phyloP scores from a whole-genome alignment of 2,888 invertebrate genomes.

The Pandemis cinnamomeana region DNA sequence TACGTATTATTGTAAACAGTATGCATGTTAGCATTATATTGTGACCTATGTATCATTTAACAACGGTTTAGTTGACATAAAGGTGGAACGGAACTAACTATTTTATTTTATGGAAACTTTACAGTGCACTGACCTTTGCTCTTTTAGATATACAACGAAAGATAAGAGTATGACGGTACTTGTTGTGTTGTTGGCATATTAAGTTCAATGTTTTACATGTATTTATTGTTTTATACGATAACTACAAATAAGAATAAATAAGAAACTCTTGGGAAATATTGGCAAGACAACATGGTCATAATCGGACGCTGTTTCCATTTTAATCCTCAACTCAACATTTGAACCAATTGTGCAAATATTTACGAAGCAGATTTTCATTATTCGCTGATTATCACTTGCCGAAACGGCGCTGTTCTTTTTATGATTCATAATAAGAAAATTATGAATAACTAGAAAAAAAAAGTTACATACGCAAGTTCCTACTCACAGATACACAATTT shows the following conservation, averaged over 20 bases:
- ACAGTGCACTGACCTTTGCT: conserved; percentile 11
- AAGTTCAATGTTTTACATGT: neutral
- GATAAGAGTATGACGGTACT: neutral
- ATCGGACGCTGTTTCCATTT: neutral
- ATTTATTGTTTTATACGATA: neutral
- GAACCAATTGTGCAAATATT: neutral
- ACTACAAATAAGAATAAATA: neutral
- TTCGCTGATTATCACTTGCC: too few relatives aligned
- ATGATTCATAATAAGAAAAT: too few relatives aligned
- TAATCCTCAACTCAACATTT: neutral
- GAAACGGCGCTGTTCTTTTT: too few relatives aligned
- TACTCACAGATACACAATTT: too few relatives aligned
- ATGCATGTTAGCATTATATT: too few relatives aligned
- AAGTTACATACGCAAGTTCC: too few relatives aligned
- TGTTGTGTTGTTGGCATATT: neutral
- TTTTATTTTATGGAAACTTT: neutral
- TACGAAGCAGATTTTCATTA: neutral
- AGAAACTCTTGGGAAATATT: neutral
- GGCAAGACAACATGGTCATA: neutral
- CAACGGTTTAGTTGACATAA: neutral
- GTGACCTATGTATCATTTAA: too few relatives aligned
- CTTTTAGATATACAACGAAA: conserved; percentile 11
- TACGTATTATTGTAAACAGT: too few relatives aligned
- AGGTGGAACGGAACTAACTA: neutral
- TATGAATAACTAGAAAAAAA: too few relatives aligned